Base-by-base conservation (phyloP, 2,797 vertebrate species). In the Passerculus sandwichensis region DNA sequence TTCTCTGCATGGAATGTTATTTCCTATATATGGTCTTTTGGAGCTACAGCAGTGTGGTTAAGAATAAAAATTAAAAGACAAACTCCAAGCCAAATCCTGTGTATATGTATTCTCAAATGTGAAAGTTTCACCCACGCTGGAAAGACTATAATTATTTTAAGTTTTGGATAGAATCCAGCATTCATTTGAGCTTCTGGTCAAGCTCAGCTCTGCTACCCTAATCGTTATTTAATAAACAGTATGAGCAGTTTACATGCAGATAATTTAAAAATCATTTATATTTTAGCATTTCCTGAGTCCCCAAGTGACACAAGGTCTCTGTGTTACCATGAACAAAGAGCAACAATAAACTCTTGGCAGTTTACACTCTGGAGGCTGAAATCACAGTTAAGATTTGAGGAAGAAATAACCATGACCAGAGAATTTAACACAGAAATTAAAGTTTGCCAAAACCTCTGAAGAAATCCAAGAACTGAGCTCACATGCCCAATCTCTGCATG, bases 171-270 rank as follows among this genome's bases (percentile, higher is more conserved):
- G 79, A 81, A 77, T 23, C 82, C 96, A 95, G 51, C 44, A 51
- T 70, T 91, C 40, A 54, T 88, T 20, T 72, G 38, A 95, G 91
- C 76, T 96, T 95, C 94, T 96, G 94, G 85, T 95, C 88, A 94
- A 77, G 62, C 76, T 96, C 90, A 92, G 93, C 44, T 81, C 70
- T 81, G 66, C 81, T 95, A 92, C 72, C 76, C 59, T 85, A 77
- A 66, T 47, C 48, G 51, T 91, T 85, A 79, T 71, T 94, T 92
- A 85, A 96, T 88, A 92, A 96, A 83, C 61, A 93, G 23, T 87
- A 57, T 27, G 27, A 65, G 15, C 45, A 65, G 78, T 88, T 96
- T 85, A 83, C 66, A 75, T 20, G 15, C 13, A 94, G 78, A 91
- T 93, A 83, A 89, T 85, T 83, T 77, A 3, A 32, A 76, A 91